Evolutionary conservation across 2,888 invertebrate genomes (phyloP).

Genomic region (Melanargia galathea): DNA sequence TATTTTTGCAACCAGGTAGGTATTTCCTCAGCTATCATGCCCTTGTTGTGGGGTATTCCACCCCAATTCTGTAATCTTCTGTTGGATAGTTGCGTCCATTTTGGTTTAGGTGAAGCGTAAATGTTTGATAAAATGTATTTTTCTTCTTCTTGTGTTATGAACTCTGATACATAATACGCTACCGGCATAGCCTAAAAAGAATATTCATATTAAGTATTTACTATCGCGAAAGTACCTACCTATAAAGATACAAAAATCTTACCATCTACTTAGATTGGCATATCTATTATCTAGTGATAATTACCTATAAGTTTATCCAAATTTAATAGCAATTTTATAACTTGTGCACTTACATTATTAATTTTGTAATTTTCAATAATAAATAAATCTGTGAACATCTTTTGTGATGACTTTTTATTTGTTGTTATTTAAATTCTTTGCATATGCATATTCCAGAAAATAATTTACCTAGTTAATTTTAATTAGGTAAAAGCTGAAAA

Average conservation of each 20-base stretch:
- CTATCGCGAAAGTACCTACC: neutral
- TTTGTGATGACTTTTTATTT: conserved; percentile 12
- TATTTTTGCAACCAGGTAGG: conserved; percentile 91
- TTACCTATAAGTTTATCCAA: too few relatives aligned
- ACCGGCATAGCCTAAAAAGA: conserved; percentile 79
- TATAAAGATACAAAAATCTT: too few relatives aligned
- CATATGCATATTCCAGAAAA: too few relatives aligned
- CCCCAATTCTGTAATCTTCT: conserved; percentile 99
- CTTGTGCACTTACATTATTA: conserved; percentile 40
- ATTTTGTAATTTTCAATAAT: conserved; percentile 36
- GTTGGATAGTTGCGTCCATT: conserved; percentile 96
- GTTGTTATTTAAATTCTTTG: neutral
- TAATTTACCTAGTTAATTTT: too few relatives aligned
- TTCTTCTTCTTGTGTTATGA: conserved; percentile 89
- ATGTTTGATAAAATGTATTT: conserved; percentile 87
- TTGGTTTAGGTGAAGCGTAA: conserved; percentile 92
- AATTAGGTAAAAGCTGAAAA: too few relatives aligned
- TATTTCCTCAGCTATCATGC: conserved; percentile 92
- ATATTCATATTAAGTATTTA: neutral
- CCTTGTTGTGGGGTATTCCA: conserved; percentile 92
- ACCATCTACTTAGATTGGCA: too few relatives aligned
- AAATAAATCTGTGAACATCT: conserved; percentile 24
- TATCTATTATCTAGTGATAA: too few relatives aligned
- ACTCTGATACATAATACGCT: conserved; percentile 93
- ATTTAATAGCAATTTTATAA: too few relatives aligned